Conservation (phyloP, 2,113 vertebrate species). For the Colinus virginianus region DNA sequence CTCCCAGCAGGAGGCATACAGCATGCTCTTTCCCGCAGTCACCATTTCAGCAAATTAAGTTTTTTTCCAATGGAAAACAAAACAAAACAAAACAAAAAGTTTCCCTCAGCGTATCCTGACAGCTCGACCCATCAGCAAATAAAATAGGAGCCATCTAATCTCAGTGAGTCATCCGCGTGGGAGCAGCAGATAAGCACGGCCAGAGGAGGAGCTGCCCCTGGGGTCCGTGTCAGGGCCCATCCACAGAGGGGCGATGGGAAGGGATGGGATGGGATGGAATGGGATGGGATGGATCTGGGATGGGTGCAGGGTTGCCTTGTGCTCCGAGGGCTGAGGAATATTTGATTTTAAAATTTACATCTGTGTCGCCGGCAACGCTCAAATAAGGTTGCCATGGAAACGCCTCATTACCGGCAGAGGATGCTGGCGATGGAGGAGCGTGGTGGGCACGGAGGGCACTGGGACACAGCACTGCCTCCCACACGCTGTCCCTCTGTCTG, state of each 20-base stretch:
- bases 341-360: slow-evolving; percentile 69
- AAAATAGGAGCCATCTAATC: neutral
- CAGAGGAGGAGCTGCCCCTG: neutral
- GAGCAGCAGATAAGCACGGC: neutral
- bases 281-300: no score
- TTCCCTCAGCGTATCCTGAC: neutral
- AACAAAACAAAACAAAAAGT: neutral
- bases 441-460: neutral
- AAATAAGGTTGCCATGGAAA: slow-evolving; percentile 80
- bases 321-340: neutral
- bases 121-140: neutral
- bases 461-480: no score
- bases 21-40: neutral
- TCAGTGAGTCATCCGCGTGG: neutral
- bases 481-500: no score
- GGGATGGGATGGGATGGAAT: no score
- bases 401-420: slow-evolving; percentile 60
- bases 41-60: neutral
- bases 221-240: no score
- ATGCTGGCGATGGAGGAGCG: slow-evolving; percentile 10
- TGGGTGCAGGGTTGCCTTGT: neutral
- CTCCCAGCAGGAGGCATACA: neutral
- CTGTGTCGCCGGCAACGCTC: slow-evolving; percentile 55
- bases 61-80: neutral
- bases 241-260: no score